phyloP scores from a whole-genome alignment of 2,113 vertebrate genomes.

The zebrafish (Danio rerio) region DNA sequence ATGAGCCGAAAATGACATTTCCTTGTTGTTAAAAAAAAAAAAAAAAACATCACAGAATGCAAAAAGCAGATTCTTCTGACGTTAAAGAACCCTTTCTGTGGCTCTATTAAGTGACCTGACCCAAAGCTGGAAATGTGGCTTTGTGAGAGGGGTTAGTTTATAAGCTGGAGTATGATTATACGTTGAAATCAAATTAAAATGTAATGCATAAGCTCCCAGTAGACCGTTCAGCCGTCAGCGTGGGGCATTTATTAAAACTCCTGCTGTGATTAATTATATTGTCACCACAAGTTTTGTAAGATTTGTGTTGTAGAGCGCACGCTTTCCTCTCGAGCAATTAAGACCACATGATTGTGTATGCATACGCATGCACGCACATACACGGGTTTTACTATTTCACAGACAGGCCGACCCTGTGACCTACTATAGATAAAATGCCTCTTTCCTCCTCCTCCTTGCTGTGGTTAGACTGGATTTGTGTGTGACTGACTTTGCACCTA shows the following conservation, averaged over 20 bases:
- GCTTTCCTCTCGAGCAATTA: slow-evolving; percentile 63
- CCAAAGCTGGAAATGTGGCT: slow-evolving; percentile 39
- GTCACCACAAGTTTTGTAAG: slow-evolving; percentile 72
- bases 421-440: slow-evolving; percentile 39
- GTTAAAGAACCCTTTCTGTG: background rate
- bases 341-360: slow-evolving; percentile 55
- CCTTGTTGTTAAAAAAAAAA: slow-evolving; percentile 22
- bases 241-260: slow-evolving; percentile 68
- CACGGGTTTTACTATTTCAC: background rate
- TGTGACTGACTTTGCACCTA: slow-evolving; percentile 63
- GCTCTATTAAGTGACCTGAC: slow-evolving; percentile 38
- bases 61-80: background rate
- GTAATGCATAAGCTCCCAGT: slow-evolving; percentile 64
- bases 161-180: slow-evolving; percentile 66
- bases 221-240: slow-evolving; percentile 58
- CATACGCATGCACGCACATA: background rate
- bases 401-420: background rate
- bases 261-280: slow-evolving; percentile 74
- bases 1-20: background rate
- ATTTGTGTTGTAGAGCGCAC: slow-evolving; percentile 53
- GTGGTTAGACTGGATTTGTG: slow-evolving; percentile 66
- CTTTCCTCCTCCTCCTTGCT: slow-evolving; percentile 58
- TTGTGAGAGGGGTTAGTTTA: slow-evolving; percentile 60
- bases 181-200: slow-evolving; percentile 70
- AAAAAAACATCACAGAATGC: background rate